phyloP scores from a whole-genome alignment of 64 coral and sea anemone genomes.

The Actinia equina region DNA sequence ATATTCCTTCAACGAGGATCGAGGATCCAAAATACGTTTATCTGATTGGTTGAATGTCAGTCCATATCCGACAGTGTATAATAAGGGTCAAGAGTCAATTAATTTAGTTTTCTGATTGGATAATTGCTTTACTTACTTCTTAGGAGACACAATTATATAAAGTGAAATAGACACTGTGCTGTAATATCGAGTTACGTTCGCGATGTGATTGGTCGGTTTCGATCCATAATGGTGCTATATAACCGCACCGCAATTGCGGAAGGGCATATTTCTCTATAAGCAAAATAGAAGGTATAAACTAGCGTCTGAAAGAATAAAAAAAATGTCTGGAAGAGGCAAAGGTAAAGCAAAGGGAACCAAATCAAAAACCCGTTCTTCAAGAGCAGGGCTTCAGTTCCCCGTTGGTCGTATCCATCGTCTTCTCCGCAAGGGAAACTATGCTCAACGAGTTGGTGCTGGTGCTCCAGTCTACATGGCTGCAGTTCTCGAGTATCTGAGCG shows the following conservation, averaged over 20 bases:
- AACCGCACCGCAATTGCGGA: too few species aligned
- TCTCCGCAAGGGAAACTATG: conserved; percentile 25
- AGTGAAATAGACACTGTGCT: not conserved
- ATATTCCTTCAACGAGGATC: not conserved
- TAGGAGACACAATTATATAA: not conserved
- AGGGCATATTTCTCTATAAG: too few species aligned
- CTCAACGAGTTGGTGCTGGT: conserved; percentile 20
- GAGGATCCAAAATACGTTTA: not conserved
- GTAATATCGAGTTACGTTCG: not conserved
- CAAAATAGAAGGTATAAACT: too few species aligned
- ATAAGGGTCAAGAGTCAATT: not conserved
- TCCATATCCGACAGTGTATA: not conserved
- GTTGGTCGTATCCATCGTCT: conserved; percentile 21
- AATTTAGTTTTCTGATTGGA: not conserved
- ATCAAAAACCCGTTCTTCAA: conserved; percentile 10
- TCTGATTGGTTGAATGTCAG: not conserved
- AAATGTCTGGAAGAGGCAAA: conserved; percentile 14
- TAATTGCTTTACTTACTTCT: not conserved
- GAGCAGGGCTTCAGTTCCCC: conserved; percentile 23
- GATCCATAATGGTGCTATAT: not conserved
- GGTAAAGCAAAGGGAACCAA: conserved; percentile 28
- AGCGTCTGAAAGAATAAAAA: not conserved
- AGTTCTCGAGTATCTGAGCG: conserved; percentile 18
- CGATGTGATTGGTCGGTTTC: conserved; percentile 9
- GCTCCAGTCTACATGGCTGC: conserved; percentile 20